Base-by-base conservation (phyloP, 2,113 vertebrate genomes). In the Myotis brandtii region DNA sequence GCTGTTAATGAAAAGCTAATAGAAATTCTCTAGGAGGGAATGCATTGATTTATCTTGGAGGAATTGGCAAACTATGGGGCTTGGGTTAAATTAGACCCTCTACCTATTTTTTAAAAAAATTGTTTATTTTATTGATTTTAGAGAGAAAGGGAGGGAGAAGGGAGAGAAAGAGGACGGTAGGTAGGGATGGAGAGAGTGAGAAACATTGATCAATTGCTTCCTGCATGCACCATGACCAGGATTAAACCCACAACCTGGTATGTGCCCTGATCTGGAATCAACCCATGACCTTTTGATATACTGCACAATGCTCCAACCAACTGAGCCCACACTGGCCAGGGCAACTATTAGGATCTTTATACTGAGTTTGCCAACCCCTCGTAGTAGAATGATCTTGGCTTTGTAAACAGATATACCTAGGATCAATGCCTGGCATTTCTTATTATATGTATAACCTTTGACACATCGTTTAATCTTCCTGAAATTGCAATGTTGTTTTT, bases 401-500 rank as follows among this genome's bases (percentile, higher is more conserved):
- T 93, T 87, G 10, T 84, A 76, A 93, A 64, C 66, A 85, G 56
- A 89, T 27, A 80, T 0, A 14, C 6, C 6, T 80, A 21, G n/a
- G 40, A 70, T 70, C 46, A 95, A 79, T 91, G 25, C 21, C 67
- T 85, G 11, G 27, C 46, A 91, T 89, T 94, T 89, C n/a, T 92
- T 88, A 3, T 10, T 83, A 30, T 14, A 17, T 1, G 3, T 81
- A n/a, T 85, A 89, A 88, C 12, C 34, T 93, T 94, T 64, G 54
- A 86, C 46, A 73, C n/a, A 21, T 77, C 30, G 3, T 77, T 89
- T 82, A 85, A 67, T 13, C 30, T 81, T 46, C 69, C 34, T 85
- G 48, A 72, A 72, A 50, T 69, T 89, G 9, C 54, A 86, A 1
- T 73, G 69, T 79, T 23, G 50, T 76, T 34, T 70, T 70, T 43